phyloP scores from a whole-genome alignment of 2,888 invertebrate genomes.

The Hoplodrina blanda region DNA sequence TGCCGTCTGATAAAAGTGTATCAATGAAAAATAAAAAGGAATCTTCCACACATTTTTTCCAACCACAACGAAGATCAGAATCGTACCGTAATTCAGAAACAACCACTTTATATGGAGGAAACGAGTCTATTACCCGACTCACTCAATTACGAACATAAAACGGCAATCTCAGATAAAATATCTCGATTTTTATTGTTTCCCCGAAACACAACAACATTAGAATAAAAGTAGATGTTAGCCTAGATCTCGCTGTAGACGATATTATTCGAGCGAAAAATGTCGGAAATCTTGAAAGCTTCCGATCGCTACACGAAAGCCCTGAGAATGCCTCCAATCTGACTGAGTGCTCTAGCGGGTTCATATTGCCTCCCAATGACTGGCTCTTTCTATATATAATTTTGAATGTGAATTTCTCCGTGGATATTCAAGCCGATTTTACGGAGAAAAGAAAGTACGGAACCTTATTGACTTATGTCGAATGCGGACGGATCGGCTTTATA shows the following conservation, averaged over 20 bases:
- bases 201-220: constrained; percentile 44
- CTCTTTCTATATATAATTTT: constrained; percentile 68
- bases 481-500: constrained; percentile 33
- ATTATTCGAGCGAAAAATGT: constrained; percentile 72
- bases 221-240: constrained; percentile 52
- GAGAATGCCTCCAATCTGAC: constrained; percentile 80
- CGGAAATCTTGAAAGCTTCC: constrained; percentile 81
- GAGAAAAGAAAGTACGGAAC: constrained; percentile 49
- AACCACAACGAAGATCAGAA: not conserved
- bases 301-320: constrained; percentile 75
- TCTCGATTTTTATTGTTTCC: constrained; percentile 47
- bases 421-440: constrained; percentile 63
- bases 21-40: not conserved
- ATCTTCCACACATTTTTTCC: not conserved
- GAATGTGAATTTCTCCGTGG: constrained; percentile 66
- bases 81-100: constrained; percentile 12
- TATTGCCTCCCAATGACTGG: constrained; percentile 75
- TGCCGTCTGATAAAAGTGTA: not conserved
- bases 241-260: constrained; percentile 59
- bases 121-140: constrained; percentile 11
- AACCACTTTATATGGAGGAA: constrained; percentile 4
- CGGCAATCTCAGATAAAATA: constrained; percentile 25
- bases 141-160: constrained; percentile 40
- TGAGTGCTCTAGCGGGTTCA: constrained; percentile 80
- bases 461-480: constrained; percentile 53